A percentile compares a stretch with the other conserved stretches of the same genome.
Conservation (phyloP, 2,888 invertebrate genomes). For the Nemotelus nigrinus region DNA sequence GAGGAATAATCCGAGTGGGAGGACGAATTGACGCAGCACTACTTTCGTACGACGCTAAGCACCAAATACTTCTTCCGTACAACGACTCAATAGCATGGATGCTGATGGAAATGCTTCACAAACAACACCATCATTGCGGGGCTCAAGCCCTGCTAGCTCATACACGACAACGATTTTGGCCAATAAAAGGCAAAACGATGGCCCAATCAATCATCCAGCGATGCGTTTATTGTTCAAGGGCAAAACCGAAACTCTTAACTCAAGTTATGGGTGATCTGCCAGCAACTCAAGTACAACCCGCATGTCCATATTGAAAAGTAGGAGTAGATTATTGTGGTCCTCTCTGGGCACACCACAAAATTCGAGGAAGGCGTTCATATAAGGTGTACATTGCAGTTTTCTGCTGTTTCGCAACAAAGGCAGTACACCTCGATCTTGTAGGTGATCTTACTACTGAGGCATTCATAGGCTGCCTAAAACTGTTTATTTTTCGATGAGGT, state of each 20-base stretch:
- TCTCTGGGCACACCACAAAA: no score
- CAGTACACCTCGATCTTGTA: not conserved
- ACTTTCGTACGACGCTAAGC: constrained; percentile 49
- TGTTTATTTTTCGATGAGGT: no score
- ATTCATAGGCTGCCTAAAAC: not conserved
- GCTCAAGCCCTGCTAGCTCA: not conserved
- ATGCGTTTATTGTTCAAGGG: not conserved
- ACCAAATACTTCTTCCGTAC: constrained; percentile 54
- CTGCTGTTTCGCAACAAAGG: not conserved
- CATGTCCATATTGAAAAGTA: no score
- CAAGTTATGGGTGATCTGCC: no score
- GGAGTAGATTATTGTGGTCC: no score
- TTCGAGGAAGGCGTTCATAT: no score
- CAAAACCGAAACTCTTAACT: not conserved
- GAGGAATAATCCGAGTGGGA: constrained; percentile 45
- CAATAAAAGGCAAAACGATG: not conserved
- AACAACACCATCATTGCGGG: not conserved
- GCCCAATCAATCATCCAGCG: not conserved
- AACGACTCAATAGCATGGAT: constrained; percentile 44
- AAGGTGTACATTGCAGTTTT: no score
- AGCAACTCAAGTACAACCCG: no score
- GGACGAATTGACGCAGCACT: constrained; percentile 32
- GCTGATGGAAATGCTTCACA: constrained; percentile 8
- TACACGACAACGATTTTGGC: not conserved
- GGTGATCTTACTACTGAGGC: not conserved